Evolutionary conservation across 2,888 invertebrate species (phyloP).

Genomic region (Furcula furcula): DNA sequence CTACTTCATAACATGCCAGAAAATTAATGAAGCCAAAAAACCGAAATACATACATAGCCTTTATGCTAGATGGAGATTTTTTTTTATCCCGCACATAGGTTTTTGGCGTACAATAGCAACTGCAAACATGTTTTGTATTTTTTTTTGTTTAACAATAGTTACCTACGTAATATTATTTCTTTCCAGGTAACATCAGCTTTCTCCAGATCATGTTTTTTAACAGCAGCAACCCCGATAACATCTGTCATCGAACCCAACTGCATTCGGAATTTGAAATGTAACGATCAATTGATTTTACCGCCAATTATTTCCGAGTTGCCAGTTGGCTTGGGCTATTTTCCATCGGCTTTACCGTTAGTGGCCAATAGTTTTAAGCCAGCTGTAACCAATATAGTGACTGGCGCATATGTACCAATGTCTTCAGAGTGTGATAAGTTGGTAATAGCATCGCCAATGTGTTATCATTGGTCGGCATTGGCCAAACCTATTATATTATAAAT

Average conservation of each 20-base stretch:
- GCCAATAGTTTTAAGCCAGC: slow-evolving; percentile 31
- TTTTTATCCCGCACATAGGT: too few species aligned
- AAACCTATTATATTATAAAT: slow-evolving; percentile 44
- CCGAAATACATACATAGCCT: too few species aligned
- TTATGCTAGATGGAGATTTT: too few species aligned
- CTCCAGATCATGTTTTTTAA: too few species aligned
- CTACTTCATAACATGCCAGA: too few species aligned
- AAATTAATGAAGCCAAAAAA: too few species aligned
- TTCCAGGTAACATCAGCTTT: slow-evolving; percentile 17
- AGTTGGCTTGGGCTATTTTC: slow-evolving; percentile 41
- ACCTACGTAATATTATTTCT: neutral
- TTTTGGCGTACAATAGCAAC: too few species aligned
- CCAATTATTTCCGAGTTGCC: slow-evolving; percentile 42
- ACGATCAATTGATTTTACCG: slow-evolving; percentile 39
- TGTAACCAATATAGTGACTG: slow-evolving; percentile 15
- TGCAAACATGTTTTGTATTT: too few species aligned
- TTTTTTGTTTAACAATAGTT: too few species aligned
- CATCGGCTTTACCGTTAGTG: slow-evolving; percentile 39
- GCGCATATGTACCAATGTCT: slow-evolving; percentile 34
- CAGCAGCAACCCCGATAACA: slow-evolving; percentile 20
- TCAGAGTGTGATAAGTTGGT: slow-evolving; percentile 30
- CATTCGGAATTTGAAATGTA: slow-evolving; percentile 7
- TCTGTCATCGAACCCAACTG: slow-evolving; percentile 9
- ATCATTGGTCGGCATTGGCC: slow-evolving; percentile 34
- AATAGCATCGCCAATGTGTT: slow-evolving; percentile 40